These are phyloP conservation scores for Myotis planiceps DNA, from an alignment of 2,797 vertebrate species.

Conservation along the genomic window DNA sequence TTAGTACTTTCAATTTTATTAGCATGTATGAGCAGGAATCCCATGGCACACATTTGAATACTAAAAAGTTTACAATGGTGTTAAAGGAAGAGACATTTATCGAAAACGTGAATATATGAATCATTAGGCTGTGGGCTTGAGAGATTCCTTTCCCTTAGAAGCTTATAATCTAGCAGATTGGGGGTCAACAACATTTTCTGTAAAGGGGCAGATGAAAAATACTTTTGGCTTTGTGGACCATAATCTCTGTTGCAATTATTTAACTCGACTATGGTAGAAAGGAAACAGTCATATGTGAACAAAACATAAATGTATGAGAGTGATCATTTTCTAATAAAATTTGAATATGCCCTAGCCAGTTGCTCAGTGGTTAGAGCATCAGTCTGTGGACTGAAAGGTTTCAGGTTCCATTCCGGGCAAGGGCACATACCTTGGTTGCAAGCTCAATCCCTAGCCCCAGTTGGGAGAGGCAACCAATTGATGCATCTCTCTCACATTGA, in stretches of 20 bases:
- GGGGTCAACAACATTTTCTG: neutral
- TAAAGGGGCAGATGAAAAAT: neutral
- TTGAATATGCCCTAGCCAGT: no score
- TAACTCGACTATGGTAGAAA: neutral
- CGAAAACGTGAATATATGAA: neutral
- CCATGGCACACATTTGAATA: slow-evolving; percentile 43
- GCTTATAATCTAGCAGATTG: neutral
- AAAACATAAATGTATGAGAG: neutral
- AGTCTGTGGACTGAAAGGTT: no score
- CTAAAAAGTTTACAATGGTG: slow-evolving; percentile 30
- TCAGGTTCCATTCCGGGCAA: no score
- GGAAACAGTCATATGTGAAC: neutral
- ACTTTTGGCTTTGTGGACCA: neutral
- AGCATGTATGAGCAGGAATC: slow-evolving; percentile 43
- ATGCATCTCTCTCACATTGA: no score
- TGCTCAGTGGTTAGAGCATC: no score
- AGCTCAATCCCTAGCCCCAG: no score
- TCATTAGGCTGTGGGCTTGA: neutral
- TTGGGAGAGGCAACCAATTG: no score
- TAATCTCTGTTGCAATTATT: neutral
- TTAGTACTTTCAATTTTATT: slow-evolving; percentile 64
- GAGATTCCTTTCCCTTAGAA: neutral
- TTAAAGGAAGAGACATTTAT: slow-evolving; percentile 49
- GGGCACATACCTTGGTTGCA: no score
- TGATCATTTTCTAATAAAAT: neutral